A percentile compares a stretch with the other conserved stretches of the same genome.
Evolutionary conservation across 2,888 invertebrate genomes (phyloP).

Genomic region (Aphidoletes aphidimyza): DNA sequence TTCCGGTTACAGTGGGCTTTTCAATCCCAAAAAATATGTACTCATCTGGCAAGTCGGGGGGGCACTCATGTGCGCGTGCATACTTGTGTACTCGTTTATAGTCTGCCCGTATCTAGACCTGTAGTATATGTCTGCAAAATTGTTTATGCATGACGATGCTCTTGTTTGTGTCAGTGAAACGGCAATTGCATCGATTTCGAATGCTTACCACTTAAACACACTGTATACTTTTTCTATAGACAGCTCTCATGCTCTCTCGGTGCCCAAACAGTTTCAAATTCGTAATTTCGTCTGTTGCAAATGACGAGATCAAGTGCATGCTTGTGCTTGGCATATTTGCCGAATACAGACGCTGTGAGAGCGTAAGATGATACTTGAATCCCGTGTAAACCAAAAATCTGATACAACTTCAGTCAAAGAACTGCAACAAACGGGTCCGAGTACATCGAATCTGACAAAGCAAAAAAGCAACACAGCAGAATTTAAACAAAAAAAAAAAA

Average conservation of each 20-base stretch:
- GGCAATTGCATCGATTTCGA: conserved; percentile 4
- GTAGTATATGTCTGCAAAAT: conserved; percentile 34
- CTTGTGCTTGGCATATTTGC: background rate
- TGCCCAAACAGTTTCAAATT: background rate
- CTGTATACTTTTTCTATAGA: background rate
- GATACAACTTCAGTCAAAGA: background rate
- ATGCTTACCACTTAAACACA: conserved; percentile 19
- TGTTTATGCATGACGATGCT: conserved; percentile 37
- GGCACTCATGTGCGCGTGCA: no score
- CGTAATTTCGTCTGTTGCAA: conserved; percentile 26
- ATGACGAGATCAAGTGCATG: conserved; percentile 43
- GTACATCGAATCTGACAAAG: no score
- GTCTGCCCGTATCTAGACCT: no score
- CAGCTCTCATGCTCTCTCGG: background rate
- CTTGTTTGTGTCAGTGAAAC: background rate
- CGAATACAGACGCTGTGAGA: background rate
- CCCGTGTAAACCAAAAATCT: conserved; percentile 27
- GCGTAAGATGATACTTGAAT: conserved; percentile 38
- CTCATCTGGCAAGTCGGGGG: no score
- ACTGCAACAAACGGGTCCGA: no score
- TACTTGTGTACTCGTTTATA: no score
- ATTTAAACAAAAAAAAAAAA: no score
- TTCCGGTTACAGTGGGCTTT: conserved; percentile 24
- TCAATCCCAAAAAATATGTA: background rate
- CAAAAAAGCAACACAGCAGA: no score